Evolutionary conservation across 2,888 invertebrate species (phyloP).

Genomic region (Nomada ferruginata): DNA sequence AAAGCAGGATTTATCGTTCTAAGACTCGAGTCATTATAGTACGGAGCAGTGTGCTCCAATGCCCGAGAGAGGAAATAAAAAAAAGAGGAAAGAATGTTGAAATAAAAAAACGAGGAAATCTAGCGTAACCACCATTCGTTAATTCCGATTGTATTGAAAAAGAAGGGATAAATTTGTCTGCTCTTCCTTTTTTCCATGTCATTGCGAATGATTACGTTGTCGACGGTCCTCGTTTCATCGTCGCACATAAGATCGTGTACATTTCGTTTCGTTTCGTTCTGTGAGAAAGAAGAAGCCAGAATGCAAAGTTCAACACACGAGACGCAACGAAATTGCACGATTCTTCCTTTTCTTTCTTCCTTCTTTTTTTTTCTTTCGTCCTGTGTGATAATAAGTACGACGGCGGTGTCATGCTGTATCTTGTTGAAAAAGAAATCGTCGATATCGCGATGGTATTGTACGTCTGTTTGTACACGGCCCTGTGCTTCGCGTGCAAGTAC

Average conservation of each 20-base stretch:
- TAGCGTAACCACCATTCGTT: slow-evolving; percentile 11
- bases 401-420: neutral
- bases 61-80: slow-evolving; percentile 4
- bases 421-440: neutral
- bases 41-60: slow-evolving; percentile 3
- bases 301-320: neutral
- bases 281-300: neutral
- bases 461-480: neutral
- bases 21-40: slow-evolving; percentile 32
- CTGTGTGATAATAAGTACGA: neutral
- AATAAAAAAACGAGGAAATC: neutral
- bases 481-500: slow-evolving; percentile 5
- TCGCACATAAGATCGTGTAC: neutral
- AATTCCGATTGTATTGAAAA: slow-evolving; percentile 7
- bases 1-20: slow-evolving; percentile 45
- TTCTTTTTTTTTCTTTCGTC: slow-evolving; percentile 3
- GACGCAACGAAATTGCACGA: slow-evolving; percentile 3
- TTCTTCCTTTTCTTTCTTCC: neutral
- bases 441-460: slow-evolving; percentile 1
- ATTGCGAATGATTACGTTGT: neutral
- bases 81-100: neutral
- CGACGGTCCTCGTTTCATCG: neutral
- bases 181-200: neutral
- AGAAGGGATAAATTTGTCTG: neutral
- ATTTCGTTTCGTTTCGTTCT: slow-evolving; percentile 16